Base-by-base conservation (phyloP, 2,113 vertebrate genomes). In the Phrynosoma platyrhinos region DNA sequence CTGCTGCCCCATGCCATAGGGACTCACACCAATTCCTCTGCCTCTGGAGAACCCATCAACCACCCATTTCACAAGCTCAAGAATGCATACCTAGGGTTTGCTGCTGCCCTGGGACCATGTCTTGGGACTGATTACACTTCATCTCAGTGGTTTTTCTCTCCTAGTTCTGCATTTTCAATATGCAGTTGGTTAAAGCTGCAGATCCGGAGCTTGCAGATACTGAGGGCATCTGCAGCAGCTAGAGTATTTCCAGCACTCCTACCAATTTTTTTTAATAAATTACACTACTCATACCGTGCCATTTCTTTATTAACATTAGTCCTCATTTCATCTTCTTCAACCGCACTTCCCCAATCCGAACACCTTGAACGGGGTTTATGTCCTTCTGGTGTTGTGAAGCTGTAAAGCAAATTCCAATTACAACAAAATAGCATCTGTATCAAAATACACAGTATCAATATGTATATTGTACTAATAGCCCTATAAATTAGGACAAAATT, bases 321-420 rank as follows among this genome's bases (percentile, higher is more conserved):
- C 88, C 97, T 98, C 96, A 98, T 97, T 72, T 99, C 98, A 32
- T 98, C 97, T 14, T 98, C 97, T 92, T 99, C 99, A 79, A 99
- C 98, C 64, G 97, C 98, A 87, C 96, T 98, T 16, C 96, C 98
- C 99, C 98, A 99, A 78, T 99, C 98, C 12, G 93, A 94, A 83
- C 98, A 97, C 21, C 98, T 95, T 20, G 98, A 96, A 74, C 94
- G 92, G 0, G 98, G 97, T 1, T 97, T 97, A 1, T 96, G 94
- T 75, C 97, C 96, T 94, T 99, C 98, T 66, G 99, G 99, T 55
- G 99, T 99, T 36, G 98, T 99, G 89, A 99, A 99, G 89, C 99
- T 99, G 85, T 1, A 89, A 86, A 75, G 0, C 89, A 27, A 91
- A 87, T 77, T 0, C 5, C 6, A 16, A 27, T 77, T 69, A 92